Conservation (phyloP, 2,113 vertebrate genomes). For the Pan paniscus region DNA sequence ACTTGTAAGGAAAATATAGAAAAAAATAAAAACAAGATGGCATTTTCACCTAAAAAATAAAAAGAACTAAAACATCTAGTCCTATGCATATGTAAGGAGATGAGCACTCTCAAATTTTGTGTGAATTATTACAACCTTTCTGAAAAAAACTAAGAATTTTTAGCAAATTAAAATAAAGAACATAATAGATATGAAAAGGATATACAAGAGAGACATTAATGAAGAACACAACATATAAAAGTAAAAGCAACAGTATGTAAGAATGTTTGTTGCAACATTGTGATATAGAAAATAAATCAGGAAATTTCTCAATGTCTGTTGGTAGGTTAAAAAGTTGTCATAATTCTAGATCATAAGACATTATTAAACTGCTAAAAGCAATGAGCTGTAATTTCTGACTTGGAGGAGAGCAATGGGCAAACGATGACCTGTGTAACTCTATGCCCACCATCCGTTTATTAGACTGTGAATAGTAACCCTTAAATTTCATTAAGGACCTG, state of each 20-base stretch:
- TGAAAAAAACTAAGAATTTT: background rate
- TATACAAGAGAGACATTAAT: background rate
- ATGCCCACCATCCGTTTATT: too few relatives aligned
- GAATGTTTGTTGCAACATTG: background rate
- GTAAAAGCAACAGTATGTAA: background rate
- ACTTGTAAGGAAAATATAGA: background rate
- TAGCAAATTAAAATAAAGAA: background rate
- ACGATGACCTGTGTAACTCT: too few relatives aligned
- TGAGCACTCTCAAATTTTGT: background rate
- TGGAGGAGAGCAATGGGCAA: background rate
- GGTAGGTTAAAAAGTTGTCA: background rate
- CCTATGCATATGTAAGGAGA: background rate
- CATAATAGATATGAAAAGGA: background rate
- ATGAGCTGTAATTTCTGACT: background rate
- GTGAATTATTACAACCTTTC: background rate
- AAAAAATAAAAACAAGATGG: background rate
- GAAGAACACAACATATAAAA: background rate
- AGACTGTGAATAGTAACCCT: background rate
- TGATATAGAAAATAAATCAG: background rate
- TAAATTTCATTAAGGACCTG: background rate
- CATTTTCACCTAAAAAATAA: background rate
- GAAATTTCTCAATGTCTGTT: background rate
- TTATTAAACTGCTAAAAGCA: background rate
- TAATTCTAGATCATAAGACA: background rate
- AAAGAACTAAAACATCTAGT: background rate